Evolutionary conservation across 2,113 vertebrate species (phyloP).

Genomic region (Pungitius pungitius): DNA sequence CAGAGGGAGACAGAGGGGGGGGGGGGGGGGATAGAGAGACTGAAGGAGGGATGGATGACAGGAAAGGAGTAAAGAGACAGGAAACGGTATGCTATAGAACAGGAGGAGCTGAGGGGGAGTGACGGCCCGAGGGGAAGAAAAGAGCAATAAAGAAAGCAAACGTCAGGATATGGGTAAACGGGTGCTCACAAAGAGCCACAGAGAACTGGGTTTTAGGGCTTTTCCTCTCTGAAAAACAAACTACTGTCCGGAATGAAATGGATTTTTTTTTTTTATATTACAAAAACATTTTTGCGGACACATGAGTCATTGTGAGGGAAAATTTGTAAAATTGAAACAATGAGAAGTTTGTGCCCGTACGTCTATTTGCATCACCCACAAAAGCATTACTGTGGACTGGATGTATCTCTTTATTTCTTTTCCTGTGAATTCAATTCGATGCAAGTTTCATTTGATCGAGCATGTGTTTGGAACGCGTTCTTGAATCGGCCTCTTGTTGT

Average conservation of each 20-base stretch:
- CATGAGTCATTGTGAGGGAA: constrained; percentile 46
- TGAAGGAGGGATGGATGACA: constrained; percentile 43
- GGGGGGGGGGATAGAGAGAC: constrained; percentile 50
- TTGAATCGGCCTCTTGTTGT: not conserved
- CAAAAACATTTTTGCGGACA: constrained; percentile 45
- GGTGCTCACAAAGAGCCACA: constrained; percentile 46
- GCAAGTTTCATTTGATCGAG: not conserved
- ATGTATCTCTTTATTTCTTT: constrained; percentile 23
- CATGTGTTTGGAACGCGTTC: not conserved
- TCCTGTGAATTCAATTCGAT: not conserved
- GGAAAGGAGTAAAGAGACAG: constrained; percentile 49
- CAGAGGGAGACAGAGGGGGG: constrained; percentile 39
- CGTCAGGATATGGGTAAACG: constrained; percentile 37
- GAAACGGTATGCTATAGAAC: constrained; percentile 51
- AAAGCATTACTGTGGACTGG: constrained; percentile 26
- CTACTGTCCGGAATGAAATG: constrained; percentile 43
- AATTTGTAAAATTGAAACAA: constrained; percentile 37
- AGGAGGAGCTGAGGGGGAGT: constrained; percentile 40
- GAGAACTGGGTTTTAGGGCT: constrained; percentile 34
- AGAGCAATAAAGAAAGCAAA: constrained; percentile 44
- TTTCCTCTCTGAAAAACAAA: constrained; percentile 47
- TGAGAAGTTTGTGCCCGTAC: constrained; percentile 59
- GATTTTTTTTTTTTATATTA: constrained; percentile 44
- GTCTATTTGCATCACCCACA: constrained; percentile 52
- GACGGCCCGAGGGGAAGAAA: constrained; percentile 52